phyloP scores from a whole-genome alignment of 30 jellyfish, hydroid and myxozoan genomes.

The Aurelia sp. region DNA sequence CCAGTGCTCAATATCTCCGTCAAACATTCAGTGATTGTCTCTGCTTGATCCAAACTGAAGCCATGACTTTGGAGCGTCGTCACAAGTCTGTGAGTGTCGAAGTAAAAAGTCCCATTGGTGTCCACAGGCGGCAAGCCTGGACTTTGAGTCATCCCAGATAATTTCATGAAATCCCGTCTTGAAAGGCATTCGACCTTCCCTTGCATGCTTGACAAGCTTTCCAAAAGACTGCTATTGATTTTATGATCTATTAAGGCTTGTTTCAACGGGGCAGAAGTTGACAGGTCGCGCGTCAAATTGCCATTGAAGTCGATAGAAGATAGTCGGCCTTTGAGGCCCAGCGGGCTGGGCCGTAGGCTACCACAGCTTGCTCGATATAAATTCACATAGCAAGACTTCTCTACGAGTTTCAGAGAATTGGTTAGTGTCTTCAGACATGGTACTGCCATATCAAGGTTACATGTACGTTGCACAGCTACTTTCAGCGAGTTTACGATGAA shows the following conservation, averaged over 20 bases:
- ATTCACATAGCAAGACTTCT: neutral
- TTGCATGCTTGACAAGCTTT: slow-evolving; percentile 9
- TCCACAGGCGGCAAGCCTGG: slow-evolving; percentile 35
- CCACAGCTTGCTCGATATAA: neutral
- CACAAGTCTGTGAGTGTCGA: slow-evolving; percentile 77
- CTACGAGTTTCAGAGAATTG: neutral
- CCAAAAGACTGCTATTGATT: neutral
- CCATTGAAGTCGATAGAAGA: no score
- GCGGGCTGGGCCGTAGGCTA: no score
- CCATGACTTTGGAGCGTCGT: slow-evolving; percentile 71
- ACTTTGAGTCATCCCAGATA: slow-evolving; percentile 15
- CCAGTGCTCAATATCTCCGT: slow-evolving; percentile 60
- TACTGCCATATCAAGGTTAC: neutral
- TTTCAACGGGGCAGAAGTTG: neutral
- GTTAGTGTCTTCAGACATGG: neutral
- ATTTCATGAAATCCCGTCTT: slow-evolving; percentile 45
- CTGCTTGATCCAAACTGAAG: slow-evolving; percentile 68
- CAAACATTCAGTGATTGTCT: slow-evolving; percentile 61
- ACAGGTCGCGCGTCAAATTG: neutral
- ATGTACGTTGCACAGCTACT: no score
- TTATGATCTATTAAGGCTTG: neutral
- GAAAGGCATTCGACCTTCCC: neutral
- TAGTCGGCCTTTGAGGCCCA: slow-evolving; percentile 9
- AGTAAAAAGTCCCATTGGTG: slow-evolving; percentile 44
- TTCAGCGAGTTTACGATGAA: no score